These are phyloP conservation scores for Cydia splendana DNA, from an alignment of 1,140 invertebrate genomes.

Conservation along the genomic window DNA sequence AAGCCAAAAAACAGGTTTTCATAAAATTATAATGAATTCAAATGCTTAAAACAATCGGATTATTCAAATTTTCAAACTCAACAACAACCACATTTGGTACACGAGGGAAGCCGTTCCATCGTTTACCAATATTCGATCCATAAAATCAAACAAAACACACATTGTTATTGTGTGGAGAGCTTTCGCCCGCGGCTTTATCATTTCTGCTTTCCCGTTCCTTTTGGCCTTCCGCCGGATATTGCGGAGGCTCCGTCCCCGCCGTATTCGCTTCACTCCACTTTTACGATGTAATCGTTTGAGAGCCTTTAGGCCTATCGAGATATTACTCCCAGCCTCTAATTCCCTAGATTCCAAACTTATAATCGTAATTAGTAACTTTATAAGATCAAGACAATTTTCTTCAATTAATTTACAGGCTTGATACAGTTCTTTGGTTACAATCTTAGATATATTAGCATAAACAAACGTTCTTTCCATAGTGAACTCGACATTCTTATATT, in stretches of 20 bases:
- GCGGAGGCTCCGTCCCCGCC: slow-evolving; percentile 1
- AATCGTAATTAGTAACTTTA: background rate
- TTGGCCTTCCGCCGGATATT: slow-evolving; percentile 28
- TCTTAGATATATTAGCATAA: slow-evolving; percentile 7
- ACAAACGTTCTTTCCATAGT: slow-evolving; percentile 6
- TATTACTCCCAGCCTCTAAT: background rate
- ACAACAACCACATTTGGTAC: background rate
- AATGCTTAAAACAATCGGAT: background rate
- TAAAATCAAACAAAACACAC: slow-evolving; percentile 6
- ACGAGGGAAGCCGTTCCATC: background rate
- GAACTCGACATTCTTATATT: background rate
- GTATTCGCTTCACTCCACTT: slow-evolving; percentile 20
- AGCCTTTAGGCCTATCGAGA: background rate
- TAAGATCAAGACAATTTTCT: background rate
- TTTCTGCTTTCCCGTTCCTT: slow-evolving; percentile 22
- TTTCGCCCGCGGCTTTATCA: slow-evolving; percentile 24
- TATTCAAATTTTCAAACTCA: background rate
- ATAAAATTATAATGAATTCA: background rate
- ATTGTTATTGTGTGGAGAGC: slow-evolving; percentile 15
- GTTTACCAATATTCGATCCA: background rate
- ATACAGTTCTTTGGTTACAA: background rate
- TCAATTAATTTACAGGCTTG: background rate
- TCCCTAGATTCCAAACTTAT: background rate
- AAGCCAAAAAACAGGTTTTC: no score
- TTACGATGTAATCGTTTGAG: slow-evolving; percentile 17